A percentile compares a stretch with the other conserved stretches of the same genome.
phyloP scores from a whole-genome alignment of 2,888 invertebrate genomes.

The Erebia palarica region DNA sequence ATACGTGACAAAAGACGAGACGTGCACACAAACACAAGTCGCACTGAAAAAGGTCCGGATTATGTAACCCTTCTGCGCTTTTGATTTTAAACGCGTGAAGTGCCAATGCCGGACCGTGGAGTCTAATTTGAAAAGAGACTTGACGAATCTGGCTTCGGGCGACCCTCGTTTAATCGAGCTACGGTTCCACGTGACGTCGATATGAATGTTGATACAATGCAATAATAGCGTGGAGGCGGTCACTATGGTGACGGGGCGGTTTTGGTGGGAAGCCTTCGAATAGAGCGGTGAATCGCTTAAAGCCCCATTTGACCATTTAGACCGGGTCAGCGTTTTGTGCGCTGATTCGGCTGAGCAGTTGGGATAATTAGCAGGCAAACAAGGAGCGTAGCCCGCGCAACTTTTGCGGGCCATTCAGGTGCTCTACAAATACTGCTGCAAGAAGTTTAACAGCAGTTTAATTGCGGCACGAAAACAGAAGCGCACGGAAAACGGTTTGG shows the following conservation, averaged over 20 bases:
- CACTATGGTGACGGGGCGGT: slow-evolving; percentile 72
- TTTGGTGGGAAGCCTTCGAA: slow-evolving; percentile 63
- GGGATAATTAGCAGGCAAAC: slow-evolving; percentile 81
- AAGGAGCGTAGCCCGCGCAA: slow-evolving; percentile 70
- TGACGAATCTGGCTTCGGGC: slow-evolving; percentile 79
- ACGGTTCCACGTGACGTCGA: slow-evolving; percentile 69
- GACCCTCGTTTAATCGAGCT: slow-evolving; percentile 76
- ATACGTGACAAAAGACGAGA: slow-evolving; percentile 83
- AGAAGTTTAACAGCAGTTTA: slow-evolving; percentile 82
- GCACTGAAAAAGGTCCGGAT: slow-evolving; percentile 78
- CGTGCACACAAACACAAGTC: slow-evolving; percentile 77
- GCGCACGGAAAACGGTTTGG: slow-evolving; percentile 76
- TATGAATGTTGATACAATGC: slow-evolving; percentile 80
- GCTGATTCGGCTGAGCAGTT: slow-evolving; percentile 60
- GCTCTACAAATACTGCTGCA: slow-evolving; percentile 78
- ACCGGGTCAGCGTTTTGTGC: slow-evolving; percentile 72
- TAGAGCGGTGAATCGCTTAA: slow-evolving; percentile 67
- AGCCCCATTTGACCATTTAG: slow-evolving; percentile 73
- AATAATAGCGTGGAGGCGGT: slow-evolving; percentile 73
- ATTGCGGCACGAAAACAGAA: slow-evolving; percentile 79
- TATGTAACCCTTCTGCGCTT: slow-evolving; percentile 81
- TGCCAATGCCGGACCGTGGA: slow-evolving; percentile 68
- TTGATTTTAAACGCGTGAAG: slow-evolving; percentile 81
- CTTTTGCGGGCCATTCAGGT: slow-evolving; percentile 77
- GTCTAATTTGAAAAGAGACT: slow-evolving; percentile 79